Evolutionary conservation across 1,140 invertebrate species (phyloP), one percentile per base, ranked within the genome.

Genomic region (Drepana arcuata): DNA sequence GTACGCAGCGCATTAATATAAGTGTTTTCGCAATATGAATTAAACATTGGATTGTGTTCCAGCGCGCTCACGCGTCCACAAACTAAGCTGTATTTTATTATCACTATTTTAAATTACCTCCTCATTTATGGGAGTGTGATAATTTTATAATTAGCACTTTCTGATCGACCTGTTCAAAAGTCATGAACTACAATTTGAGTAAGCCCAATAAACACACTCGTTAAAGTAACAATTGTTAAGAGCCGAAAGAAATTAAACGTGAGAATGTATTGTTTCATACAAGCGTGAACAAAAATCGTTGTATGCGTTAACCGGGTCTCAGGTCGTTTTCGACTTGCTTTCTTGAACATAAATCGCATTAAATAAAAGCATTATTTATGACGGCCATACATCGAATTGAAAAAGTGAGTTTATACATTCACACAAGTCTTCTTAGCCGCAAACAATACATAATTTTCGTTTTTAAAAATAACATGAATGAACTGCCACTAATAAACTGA

Each of bases 201-300:
- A 62, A 60, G 56, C 56, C 60, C 66, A 78, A 82, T 82, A 82
- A 82, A 82, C 78, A 79, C 71, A 75, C 58, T 79, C 74, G 64
- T 82, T 75, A 82, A 82, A 72, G 61, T 67, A 75, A 71, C 73
- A 75, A 82, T 79, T 77, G 73, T 53, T 48, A 57, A 66, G 55
- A 48, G 10, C 48, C 69, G 58, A 77, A 79, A 77, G 74, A 75
- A 82, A 82, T 82, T 75, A 78, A 79, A 82, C 74, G 78, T 75
- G 74, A 78, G 78, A 79, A 82, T 64, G 71, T 77, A 79, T 82
- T 82, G 78, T 82, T 82, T 71, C 66, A 66, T 74, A 67, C 49
- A 53, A 60, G 60, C 67, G 69, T 62, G 61, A 68, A 77, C 65
- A 72, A 78, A 78, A 71, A 70, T 52, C 45, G 51, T 53, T 54